phyloP scores from a whole-genome alignment of 2,888 invertebrate species.

The Hydraecia micacea region DNA sequence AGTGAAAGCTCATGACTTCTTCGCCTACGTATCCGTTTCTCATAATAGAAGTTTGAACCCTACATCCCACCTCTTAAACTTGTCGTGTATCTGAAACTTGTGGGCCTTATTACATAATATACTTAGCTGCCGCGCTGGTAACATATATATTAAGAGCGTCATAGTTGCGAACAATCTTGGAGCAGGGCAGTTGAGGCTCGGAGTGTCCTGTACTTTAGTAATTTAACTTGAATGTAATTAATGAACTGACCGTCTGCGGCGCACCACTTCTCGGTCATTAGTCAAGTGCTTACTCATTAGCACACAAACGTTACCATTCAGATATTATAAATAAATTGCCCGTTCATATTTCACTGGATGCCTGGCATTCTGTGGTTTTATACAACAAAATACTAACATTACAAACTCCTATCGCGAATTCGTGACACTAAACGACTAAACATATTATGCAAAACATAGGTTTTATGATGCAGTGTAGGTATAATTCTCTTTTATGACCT shows the following conservation, averaged over 20 bases:
- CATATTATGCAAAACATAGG: slow-evolving; percentile 63
- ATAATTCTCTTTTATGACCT: slow-evolving; percentile 58
- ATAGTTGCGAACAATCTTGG: slow-evolving; percentile 56
- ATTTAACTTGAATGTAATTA: slow-evolving; percentile 78
- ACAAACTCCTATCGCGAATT: slow-evolving; percentile 34
- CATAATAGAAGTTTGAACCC: slow-evolving; percentile 18
- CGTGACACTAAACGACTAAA: slow-evolving; percentile 46
- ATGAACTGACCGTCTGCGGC: slow-evolving; percentile 76
- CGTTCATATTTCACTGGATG: slow-evolving; percentile 46
- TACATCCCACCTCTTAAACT: slow-evolving; percentile 11
- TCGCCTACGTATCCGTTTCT: slow-evolving; percentile 4
- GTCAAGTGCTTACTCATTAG: slow-evolving; percentile 71
- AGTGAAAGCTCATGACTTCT: neutral
- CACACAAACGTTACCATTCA: slow-evolving; percentile 63
- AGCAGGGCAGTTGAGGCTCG: slow-evolving; percentile 43
- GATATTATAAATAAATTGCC: slow-evolving; percentile 55
- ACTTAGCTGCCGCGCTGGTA: slow-evolving; percentile 1
- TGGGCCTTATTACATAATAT: slow-evolving; percentile 30
- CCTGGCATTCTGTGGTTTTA: slow-evolving; percentile 18
- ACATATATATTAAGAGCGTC: slow-evolving; percentile 41
- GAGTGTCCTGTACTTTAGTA: slow-evolving; percentile 67
- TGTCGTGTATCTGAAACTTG: slow-evolving; percentile 28
- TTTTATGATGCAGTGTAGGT: slow-evolving; percentile 48
- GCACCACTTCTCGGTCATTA: slow-evolving; percentile 71
- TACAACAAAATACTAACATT: slow-evolving; percentile 42